phyloP scores from a whole-genome alignment of 30 jellyfish, hydroid and myxozoan species.

The Catostylus mosaicus region DNA sequence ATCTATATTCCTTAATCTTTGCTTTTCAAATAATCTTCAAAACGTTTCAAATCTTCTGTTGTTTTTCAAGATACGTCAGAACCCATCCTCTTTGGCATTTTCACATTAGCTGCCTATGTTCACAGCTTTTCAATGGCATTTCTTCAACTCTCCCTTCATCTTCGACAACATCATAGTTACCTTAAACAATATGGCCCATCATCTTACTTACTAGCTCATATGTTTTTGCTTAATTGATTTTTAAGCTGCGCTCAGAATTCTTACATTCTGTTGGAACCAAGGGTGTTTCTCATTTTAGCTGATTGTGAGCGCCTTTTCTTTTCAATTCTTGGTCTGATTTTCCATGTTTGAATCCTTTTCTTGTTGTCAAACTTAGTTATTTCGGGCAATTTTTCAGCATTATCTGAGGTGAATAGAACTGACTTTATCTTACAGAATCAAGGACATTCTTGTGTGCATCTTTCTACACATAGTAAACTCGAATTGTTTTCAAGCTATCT shows the following conservation, averaged over 20 bases:
- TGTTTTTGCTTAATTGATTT: neutral
- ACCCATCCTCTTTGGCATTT: neutral
- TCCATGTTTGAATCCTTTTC: too few relatives aligned
- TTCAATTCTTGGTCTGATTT: too few relatives aligned
- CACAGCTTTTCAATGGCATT: too few relatives aligned
- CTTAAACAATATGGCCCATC: neutral
- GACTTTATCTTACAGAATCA: too few relatives aligned
- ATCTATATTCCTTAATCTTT: neutral
- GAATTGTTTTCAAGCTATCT: too few relatives aligned
- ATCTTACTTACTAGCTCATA: neutral
- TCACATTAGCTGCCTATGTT: neutral
- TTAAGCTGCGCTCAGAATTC: neutral
- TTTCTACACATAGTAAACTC: too few relatives aligned
- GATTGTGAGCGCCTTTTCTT: too few relatives aligned
- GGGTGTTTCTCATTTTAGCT: too few relatives aligned
- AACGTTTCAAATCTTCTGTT: neutral
- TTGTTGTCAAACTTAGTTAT: too few relatives aligned
- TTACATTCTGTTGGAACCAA: neutral
- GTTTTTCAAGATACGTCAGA: neutral
- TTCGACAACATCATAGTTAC: neutral
- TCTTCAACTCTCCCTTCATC: neutral
- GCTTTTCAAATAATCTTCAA: neutral
- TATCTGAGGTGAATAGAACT: too few relatives aligned
- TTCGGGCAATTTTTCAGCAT: too few relatives aligned
- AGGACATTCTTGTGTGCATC: too few relatives aligned